Base-by-base conservation (phyloP, 2,113 vertebrate genomes). In the Passer domesticus region DNA sequence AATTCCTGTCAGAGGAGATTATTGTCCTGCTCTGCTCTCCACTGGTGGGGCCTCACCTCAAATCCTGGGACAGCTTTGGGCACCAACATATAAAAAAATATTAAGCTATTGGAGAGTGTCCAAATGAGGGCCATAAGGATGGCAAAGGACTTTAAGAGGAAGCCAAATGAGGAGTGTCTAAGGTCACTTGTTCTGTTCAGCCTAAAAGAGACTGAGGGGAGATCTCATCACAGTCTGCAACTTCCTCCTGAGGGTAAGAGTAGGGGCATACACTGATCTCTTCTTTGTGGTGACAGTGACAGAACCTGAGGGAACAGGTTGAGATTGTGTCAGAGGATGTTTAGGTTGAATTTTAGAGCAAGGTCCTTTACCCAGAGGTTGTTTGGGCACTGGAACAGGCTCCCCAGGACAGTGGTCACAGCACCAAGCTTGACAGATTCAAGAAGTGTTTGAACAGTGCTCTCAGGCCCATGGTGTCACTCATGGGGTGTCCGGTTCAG, bases 241-340 rank as follows among this genome's bases (percentile, higher is more conserved):
- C 2, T 73, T 50, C 12, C 9, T 43, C 0, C 1, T 27, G 43
- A 33, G 7, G 10, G 24, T 4, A 58, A 33, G 17, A 35, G 9
- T 12, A 50, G 13, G 31, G 22, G 18, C 14, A 66, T 35, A 1
- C 31, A 33, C 12, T 50, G 50, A 73, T 37, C 12, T 58, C 22
- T 37, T 6, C 7, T 58, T 3, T 33, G 21, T 33, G 8, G 3
- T 44, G 25, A 2, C 30, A 49, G n/a, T 27, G 58, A n/a, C 14
- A 43, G 50, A 3, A 56, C 14, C 11, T 4, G 30, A 80, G 25
- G 6, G 4, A 80, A 50, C 1, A 3, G 11, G 15, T 12, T 73
- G 31, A 56, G n/a, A 20, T 4, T 64, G 27, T 15, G 67, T 33
- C 25, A 35, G 11, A 7, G 21, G 8, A 41, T 3, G 6, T 43